Conservation (phyloP, 1,140 invertebrate genomes). For the Drosophila nikananu region DNA sequence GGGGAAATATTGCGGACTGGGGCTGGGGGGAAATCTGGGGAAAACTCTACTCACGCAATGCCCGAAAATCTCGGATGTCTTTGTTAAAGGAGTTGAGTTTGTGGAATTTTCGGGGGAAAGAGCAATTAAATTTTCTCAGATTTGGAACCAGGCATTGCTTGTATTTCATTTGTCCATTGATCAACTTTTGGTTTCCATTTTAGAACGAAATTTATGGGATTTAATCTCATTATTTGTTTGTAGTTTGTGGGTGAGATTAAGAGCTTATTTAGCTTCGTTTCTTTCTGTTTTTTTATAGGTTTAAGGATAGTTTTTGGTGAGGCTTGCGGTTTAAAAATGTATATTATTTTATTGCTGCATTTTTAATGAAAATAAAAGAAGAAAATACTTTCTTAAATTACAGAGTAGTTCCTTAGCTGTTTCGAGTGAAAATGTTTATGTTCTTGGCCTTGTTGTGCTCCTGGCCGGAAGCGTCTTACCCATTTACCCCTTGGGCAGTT, state of each 20-base stretch:
- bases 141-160: conserved; percentile 25
- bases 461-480: conserved; percentile 26
- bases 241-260: conserved; percentile 6
- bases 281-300: conserved; percentile 1
- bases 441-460: conserved; percentile 27
- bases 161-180: conserved; percentile 10
- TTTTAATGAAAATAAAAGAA: not conserved
- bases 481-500: conserved; percentile 28
- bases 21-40: conserved; percentile 1
- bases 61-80: conserved; percentile 41
- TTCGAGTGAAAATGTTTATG: conserved; percentile 10
- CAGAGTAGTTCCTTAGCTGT: not conserved
- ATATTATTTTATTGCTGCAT: no score
- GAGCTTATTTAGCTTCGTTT: not conserved
- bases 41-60: conserved; percentile 63
- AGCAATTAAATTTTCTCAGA: conserved; percentile 68
- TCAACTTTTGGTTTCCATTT: conserved; percentile 15
- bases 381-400: not conserved
- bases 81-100: conserved; percentile 39
- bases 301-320: not conserved
- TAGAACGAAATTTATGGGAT: conserved; percentile 8
- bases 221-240: conserved; percentile 24
- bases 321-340: not conserved
- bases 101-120: conserved; percentile 1
- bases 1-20: conserved; percentile 3